phyloP scores from a whole-genome alignment of 2,888 invertebrate genomes.

The Amblyjoppa fuscipennis region DNA sequence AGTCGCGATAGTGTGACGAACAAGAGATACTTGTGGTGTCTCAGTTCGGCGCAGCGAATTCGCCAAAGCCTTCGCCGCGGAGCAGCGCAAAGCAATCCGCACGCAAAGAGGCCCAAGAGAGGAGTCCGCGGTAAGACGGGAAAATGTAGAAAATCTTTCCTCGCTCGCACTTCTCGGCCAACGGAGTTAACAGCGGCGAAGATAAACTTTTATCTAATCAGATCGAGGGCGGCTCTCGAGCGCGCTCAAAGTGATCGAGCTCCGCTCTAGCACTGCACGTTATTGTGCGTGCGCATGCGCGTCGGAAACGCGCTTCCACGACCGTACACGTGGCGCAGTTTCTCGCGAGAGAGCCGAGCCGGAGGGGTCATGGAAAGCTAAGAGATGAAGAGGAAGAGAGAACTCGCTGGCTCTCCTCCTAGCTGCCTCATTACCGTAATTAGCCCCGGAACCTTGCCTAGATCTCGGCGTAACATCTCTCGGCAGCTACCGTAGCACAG shows the following conservation, averaged over 20 bases:
- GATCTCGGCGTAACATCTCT: constrained; percentile 78
- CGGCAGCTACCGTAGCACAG: constrained; percentile 39
- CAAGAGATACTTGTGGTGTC: constrained; percentile 5
- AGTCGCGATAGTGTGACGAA: background rate
- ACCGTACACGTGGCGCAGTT: constrained; percentile 38
- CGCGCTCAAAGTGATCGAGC: constrained; percentile 77
- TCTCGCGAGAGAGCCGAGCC: constrained; percentile 52
- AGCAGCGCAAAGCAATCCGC: background rate
- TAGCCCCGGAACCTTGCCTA: constrained; percentile 77
- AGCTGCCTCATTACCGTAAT: constrained; percentile 81
- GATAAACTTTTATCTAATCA: constrained; percentile 76
- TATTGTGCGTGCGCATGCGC: constrained; percentile 48
- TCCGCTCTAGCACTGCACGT: background rate
- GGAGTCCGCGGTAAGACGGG: background rate
- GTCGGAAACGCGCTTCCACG: constrained; percentile 34
- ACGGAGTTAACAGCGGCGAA: constrained; percentile 49
- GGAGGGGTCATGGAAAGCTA: constrained; percentile 21
- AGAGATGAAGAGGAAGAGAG: constrained; percentile 55
- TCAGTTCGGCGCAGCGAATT: background rate
- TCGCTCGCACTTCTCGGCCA: constrained; percentile 59
- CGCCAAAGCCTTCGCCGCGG: background rate
- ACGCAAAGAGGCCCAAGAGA: background rate
- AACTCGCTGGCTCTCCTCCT: constrained; percentile 59
- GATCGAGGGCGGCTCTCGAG: constrained; percentile 78
- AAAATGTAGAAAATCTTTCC: constrained; percentile 42